phyloP scores from a whole-genome alignment of 2,888 invertebrate genomes.

The Labia minor region DNA sequence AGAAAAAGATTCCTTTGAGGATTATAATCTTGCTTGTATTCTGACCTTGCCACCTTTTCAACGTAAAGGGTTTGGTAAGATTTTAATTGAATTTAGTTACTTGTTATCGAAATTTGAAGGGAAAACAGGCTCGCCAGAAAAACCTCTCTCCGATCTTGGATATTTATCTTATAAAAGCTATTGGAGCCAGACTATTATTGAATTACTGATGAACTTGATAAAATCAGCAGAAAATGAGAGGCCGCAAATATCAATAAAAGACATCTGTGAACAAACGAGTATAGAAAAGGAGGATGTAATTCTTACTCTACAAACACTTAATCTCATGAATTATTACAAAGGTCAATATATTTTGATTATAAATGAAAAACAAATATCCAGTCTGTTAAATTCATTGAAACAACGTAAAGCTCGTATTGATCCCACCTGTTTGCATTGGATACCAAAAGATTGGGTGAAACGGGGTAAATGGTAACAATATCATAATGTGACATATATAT shows the following conservation, averaged over 20 bases:
- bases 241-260: conserved; percentile 91
- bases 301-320: conserved; percentile 91
- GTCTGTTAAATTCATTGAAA: conserved; percentile 77
- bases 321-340: conserved; percentile 96
- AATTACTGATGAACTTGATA: conserved; percentile 79
- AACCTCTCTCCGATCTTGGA: conserved; percentile 93
- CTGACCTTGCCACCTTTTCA: conserved; percentile 96
- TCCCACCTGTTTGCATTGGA: conserved; percentile 93
- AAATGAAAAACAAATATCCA: conserved; percentile 72
- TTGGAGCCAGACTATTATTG: conserved; percentile 96
- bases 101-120: conserved; percentile 95
- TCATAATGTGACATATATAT: no score
- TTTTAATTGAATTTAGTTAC: conserved; percentile 98
- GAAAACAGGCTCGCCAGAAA: conserved; percentile 95
- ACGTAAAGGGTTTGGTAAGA: conserved; percentile 93
- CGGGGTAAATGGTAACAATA: conserved; percentile 71
- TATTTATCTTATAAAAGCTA: conserved; percentile 91
- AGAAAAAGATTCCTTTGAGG: conserved; percentile 97
- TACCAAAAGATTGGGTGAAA: conserved; percentile 98
- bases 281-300: conserved; percentile 99
- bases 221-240: conserved; percentile 80
- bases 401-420: conserved; percentile 84
- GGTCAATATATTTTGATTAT: conserved; percentile 96
- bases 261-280: conserved; percentile 93
- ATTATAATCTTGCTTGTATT: conserved; percentile 99